Evolutionary conservation across 2,113 vertebrate species (phyloP).

Genomic region (Phyllostomus discolor): DNA sequence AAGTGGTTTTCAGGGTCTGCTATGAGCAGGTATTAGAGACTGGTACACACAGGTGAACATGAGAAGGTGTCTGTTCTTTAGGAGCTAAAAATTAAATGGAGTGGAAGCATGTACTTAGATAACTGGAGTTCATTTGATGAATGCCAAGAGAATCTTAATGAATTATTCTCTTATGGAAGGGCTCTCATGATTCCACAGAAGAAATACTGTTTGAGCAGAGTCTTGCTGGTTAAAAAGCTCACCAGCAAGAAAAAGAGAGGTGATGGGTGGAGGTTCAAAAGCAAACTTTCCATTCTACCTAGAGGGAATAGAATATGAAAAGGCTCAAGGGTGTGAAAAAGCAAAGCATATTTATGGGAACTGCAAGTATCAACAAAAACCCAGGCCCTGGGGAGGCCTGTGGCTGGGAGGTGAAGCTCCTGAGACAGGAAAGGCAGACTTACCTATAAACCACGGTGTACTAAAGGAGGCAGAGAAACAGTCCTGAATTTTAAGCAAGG

Average conservation of each 20-base stretch:
- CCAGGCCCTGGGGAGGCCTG: too few relatives aligned
- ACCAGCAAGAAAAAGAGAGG: not conserved
- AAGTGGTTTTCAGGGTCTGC: not conserved
- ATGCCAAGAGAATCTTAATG: not conserved
- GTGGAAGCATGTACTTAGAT: not conserved
- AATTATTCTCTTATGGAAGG: not conserved
- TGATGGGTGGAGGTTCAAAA: not conserved
- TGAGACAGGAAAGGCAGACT: not conserved
- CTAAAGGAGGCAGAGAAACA: not conserved
- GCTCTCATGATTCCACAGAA: not conserved
- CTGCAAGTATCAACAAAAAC: not conserved
- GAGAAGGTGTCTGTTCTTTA: not conserved
- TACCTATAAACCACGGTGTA: not conserved
- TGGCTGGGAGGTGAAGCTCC: not conserved
- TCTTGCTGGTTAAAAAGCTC: not conserved
- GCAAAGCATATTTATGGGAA: not conserved
- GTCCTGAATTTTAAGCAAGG: not conserved
- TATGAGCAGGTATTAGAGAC: not conserved
- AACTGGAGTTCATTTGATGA: not conserved
- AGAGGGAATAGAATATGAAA: not conserved
- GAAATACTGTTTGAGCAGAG: not conserved
- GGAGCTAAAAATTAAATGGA: not conserved
- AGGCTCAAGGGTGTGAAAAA: not conserved
- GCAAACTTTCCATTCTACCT: not conserved
- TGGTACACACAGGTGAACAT: not conserved